Conservation (phyloP, 2,797 vertebrate species). For the Ceryle rudis region DNA sequence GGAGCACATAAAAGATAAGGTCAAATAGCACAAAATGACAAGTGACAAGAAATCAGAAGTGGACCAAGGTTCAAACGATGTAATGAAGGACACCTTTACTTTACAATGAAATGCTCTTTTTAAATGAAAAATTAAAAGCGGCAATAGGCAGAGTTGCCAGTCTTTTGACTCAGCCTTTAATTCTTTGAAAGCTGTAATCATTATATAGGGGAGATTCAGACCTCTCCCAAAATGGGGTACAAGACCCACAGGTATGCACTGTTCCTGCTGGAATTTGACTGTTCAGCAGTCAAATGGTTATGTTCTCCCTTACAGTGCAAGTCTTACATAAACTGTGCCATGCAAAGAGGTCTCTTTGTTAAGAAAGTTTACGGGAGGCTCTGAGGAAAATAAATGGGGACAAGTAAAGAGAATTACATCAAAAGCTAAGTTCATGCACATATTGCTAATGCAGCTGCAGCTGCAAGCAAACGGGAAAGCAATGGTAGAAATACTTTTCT, state of each 20-base stretch:
- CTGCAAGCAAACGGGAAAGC: background rate
- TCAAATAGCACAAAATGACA: background rate
- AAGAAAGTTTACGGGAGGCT: background rate
- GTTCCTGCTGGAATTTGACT: background rate
- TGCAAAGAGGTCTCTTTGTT: background rate
- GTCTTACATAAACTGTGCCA: background rate
- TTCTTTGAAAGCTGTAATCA: background rate
- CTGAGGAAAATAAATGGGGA: background rate
- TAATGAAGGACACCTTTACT: background rate
- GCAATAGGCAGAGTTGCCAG: background rate
- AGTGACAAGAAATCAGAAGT: background rate
- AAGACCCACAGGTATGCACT: background rate
- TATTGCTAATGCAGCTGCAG: background rate
- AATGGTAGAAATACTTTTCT: background rate
- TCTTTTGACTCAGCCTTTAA: background rate
- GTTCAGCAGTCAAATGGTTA: background rate
- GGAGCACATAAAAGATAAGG: background rate
- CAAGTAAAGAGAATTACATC: background rate
- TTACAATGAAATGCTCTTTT: background rate
- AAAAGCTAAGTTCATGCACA: background rate
- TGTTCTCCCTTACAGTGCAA: background rate
- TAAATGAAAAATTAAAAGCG: background rate
- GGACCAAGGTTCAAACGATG: background rate
- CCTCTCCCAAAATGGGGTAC: accelerated
- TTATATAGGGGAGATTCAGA: background rate